Evolutionary conservation across 2,113 vertebrate species (phyloP), one percentile per base, ranked within the genome.

Genomic region (Xyliphius kryptos): DNA sequence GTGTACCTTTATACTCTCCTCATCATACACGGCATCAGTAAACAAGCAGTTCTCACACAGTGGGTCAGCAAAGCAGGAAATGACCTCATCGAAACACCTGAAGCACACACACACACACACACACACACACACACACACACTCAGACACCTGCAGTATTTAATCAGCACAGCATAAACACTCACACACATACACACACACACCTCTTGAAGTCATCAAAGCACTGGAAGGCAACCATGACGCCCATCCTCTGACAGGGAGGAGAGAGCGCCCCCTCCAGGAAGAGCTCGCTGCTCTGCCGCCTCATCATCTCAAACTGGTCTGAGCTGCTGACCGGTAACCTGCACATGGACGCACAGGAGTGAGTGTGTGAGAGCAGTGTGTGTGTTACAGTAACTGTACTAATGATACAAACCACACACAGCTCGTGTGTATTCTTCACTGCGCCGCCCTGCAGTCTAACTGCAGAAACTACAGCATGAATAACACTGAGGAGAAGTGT

Each of bases 51-150:
- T 80, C 67, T 98, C 92, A 0, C 66, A 63, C 0, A 87, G 74
- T 0, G 88, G 81, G 1, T 93, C 83, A 1, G 89, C 80, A 2
- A 99, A 99, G 73, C 91, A 95, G 0, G 84, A 86, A 61, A 99
- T 86, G 58, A 98, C 89, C 50, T 96, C 93, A 54, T 97, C 90
- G 0, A 98, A 95, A 77, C 91, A 91, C 75, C 96, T 99, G 78
- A 63, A 11, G 56, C 54, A 55, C n/a, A n/a, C n/a, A n/a, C n/a
- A n/a, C n/a, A n/a, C n/a, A n/a, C n/a, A n/a, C n/a, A n/a, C n/a
- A n/a, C n/a, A n/a, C n/a, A n/a, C n/a, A n/a, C n/a, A n/a, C 26
- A 26, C 36, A 56, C 14, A 63, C 37, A 36, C 16, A 53, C 3
- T 40, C 16, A 51, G 40, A 9, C 52, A 10, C 21, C 56, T 61